Evolutionary conservation across 2,797 vertebrate species (phyloP).

Genomic region (Perodicticus potto): DNA sequence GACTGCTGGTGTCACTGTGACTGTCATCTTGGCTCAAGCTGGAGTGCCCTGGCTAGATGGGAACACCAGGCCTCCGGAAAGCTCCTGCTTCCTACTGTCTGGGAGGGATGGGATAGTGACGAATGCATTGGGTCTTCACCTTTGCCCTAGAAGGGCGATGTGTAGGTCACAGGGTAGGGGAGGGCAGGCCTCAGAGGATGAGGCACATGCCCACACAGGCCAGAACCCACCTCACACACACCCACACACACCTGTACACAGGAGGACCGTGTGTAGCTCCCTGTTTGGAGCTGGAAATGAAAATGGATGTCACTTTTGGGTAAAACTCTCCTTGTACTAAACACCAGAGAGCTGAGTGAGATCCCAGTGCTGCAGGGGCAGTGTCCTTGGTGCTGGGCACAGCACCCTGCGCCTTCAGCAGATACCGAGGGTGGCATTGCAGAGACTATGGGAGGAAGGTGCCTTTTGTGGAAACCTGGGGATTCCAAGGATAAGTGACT

Average conservation of each 20-base stretch:
- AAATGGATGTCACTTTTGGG: neutral
- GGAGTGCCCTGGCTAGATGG: neutral
- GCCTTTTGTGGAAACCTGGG: neutral
- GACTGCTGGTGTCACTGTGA: rapidly evolving
- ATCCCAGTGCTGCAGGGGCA: neutral
- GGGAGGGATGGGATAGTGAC: neutral
- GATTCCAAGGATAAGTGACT: neutral
- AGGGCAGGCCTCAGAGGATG: neutral
- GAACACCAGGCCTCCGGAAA: neutral
- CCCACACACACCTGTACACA: neutral
- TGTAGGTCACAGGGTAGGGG: no score
- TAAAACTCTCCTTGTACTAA: neutral
- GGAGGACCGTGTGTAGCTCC: rapidly evolving
- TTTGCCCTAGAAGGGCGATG: neutral
- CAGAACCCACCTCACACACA: neutral
- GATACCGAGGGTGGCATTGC: rapidly evolving
- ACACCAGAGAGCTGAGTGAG: neutral
- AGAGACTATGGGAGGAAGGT: neutral
- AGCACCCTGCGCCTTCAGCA: rapidly evolving
- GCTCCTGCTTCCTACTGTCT: no score
- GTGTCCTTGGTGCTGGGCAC: neutral
- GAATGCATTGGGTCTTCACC: rapidly evolving
- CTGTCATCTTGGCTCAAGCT: neutral
- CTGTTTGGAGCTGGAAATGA: neutral
- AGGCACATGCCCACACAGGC: neutral